Evolutionary conservation across 37 sponge, comb jelly and placozoan species (phyloP).

Genomic region (Mnemiopsis leidyi): DNA sequence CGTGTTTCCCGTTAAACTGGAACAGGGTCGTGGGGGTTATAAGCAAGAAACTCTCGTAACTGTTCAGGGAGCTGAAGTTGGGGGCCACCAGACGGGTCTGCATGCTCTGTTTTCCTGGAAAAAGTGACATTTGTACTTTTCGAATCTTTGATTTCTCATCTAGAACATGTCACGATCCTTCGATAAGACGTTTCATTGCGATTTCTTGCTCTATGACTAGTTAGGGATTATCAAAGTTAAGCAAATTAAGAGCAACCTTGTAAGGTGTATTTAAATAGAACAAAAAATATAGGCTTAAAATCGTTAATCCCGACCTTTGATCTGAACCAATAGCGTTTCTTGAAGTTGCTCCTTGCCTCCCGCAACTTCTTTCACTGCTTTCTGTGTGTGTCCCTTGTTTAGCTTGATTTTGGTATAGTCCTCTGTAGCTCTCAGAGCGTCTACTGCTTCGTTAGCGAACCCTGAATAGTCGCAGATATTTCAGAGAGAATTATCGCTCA

Average conservation of each 20-base stretch:
- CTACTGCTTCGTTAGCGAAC: slow-evolving; percentile 11
- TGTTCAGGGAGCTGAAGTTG: slow-evolving; percentile 53
- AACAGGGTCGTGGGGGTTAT: neutral
- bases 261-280: no score
- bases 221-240: no score
- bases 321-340: neutral
- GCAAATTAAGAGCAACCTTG: no score
- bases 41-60: slow-evolving; percentile 8
- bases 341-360: slow-evolving; percentile 50
- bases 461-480: no score
- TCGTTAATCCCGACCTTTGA: slow-evolving; percentile 33
- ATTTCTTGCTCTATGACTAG: neutral
- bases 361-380: slow-evolving; percentile 48
- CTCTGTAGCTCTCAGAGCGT: slow-evolving; percentile 54
- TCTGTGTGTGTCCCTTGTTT: slow-evolving; percentile 55
- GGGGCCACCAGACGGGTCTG: slow-evolving; percentile 59
- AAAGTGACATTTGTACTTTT: neutral
- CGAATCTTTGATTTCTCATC: neutral
- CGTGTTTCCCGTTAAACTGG: slow-evolving; percentile 33
- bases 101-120: slow-evolving; percentile 27
- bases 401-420: slow-evolving; percentile 11
- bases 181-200: neutral
- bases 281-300: no score
- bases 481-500: no score
- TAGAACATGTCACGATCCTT: neutral